Base-by-base conservation (phyloP, 2,113 vertebrate species). In the Grus americana region DNA sequence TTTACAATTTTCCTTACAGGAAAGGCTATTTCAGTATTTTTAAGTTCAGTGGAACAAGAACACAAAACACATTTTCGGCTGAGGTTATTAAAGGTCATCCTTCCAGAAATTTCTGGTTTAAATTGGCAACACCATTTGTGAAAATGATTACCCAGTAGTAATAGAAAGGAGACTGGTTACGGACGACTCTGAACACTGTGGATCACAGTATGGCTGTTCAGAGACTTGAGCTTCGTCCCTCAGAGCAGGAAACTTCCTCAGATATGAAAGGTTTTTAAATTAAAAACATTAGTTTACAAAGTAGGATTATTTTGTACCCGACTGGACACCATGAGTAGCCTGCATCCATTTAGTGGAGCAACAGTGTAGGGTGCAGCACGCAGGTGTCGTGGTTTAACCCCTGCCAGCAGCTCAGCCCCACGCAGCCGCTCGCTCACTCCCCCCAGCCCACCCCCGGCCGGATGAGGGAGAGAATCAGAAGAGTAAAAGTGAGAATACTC, bases 331-430 rank as follows among this genome's bases (percentile, higher is more conserved):
- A 5, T 15, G 8, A 61, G 49, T 26, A 82, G 6, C 23, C 32
- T 40, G 15, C 20, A 30, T 7, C 14, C 23, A 47, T 3, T 10
- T 7, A 57, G 29, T 22, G 29, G 17, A 46, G n/a, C 0, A 2
- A 6, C 12, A 63, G 12, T 4, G 12, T 42, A 59, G 17, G 9
- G 3, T 59, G 29, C 44, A 65, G n/a, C 13, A 38, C 0, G 0
- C 36, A 55, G 13, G 26, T 44, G 44, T 44, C 13, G 44, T 44
- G 44, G 44, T 16, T 44, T 15, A 44, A 54, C 26, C 27, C 27
- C 52, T 15, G 26, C 52, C 52, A 16, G 44, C 44, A 44, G 44
- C 44, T 44, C 14, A 44, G 44, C 15, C 44, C 44, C 44, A 44
- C 14, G 15, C 44, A 44, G 15, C 15, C 14, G 15, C 44, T 44